phyloP scores from a whole-genome alignment of 1,140 invertebrate species.

The Chrysopa pallens region DNA sequence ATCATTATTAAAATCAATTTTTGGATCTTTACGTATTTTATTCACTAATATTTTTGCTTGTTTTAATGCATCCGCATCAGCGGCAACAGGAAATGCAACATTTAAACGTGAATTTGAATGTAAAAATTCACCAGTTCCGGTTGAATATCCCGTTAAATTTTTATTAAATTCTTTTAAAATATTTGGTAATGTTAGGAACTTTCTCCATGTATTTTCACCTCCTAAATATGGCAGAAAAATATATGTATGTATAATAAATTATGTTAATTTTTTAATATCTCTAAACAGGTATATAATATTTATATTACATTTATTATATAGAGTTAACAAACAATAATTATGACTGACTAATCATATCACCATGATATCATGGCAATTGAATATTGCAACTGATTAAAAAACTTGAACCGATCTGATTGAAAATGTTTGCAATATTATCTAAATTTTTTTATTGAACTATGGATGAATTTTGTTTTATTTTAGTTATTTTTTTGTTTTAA shows the following conservation, averaged over 20 bases:
- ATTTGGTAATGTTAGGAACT: slow-evolving; percentile 50
- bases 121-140: slow-evolving; percentile 51
- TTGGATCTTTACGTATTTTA: slow-evolving; percentile 43
- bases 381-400: no score
- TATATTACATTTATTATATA: no score
- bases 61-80: slow-evolving; percentile 41
- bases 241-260: background rate
- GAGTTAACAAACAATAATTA: no score
- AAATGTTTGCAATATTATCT: no score
- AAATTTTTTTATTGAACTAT: no score
- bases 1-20: slow-evolving; percentile 40
- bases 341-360: no score
- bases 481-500: no score
- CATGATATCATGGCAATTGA: no score
- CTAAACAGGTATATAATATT: background rate
- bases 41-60: slow-evolving; percentile 34
- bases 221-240: slow-evolving; percentile 23
- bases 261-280: background rate
- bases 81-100: slow-evolving; percentile 50
- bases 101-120: slow-evolving; percentile 41
- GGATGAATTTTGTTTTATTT: no score
- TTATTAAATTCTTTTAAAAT: slow-evolving; percentile 55
- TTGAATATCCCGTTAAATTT: slow-evolving; percentile 43
- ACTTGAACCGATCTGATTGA: no score
- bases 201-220: slow-evolving; percentile 45